These are phyloP conservation scores for Triplophysa tibetana DNA, from an alignment of 2,113 vertebrate species.

Conservation along the genomic window DNA sequence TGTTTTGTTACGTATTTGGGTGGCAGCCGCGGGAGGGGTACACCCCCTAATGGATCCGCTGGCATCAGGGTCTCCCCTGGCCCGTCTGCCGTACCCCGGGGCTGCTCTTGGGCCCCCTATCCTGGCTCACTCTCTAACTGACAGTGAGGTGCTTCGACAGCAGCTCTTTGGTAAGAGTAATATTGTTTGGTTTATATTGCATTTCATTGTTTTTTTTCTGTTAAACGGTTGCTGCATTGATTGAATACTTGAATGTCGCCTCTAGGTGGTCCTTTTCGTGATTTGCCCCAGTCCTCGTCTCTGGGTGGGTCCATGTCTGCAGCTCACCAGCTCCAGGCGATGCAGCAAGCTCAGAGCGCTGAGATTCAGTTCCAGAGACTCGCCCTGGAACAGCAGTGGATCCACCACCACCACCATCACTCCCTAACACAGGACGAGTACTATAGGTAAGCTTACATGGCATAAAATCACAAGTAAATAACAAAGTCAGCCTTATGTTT, in stretches of 20 bases:
- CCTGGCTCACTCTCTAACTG: conserved; percentile 95
- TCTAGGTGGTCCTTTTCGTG: conserved; percentile 92
- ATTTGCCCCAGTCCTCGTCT: conserved; percentile 90
- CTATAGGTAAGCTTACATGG: conserved; percentile 75
- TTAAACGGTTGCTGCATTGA: neutral
- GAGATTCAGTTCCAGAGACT: conserved; percentile 98
- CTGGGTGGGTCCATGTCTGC: conserved; percentile 93
- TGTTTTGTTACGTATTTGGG: conserved; percentile 76
- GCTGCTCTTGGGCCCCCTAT: conserved; percentile 91
- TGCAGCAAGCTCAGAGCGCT: conserved; percentile 98
- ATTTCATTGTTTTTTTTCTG: conserved; percentile 1
- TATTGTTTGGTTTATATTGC: neutral
- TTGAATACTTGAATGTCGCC: neutral
- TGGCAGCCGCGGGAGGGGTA: conserved; percentile 91
- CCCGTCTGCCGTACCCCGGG: conserved; percentile 95
- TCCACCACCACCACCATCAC: conserved; percentile 95
- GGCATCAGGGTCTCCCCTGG: conserved; percentile 92
- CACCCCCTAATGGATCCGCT: conserved; percentile 98
- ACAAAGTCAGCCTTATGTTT: neutral
- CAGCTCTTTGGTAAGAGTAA: conserved; percentile 94
- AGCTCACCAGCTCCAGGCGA: conserved; percentile 97
- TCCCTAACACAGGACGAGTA: conserved; percentile 96
- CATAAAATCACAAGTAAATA: too few species aligned
- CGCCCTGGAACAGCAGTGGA: conserved; percentile 95
- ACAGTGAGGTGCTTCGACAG: conserved; percentile 98